Evolutionary conservation across 2,113 vertebrate genomes (phyloP), one percentile per base, ranked within the genome.

Genomic region (Salvelinus fontinalis): DNA sequence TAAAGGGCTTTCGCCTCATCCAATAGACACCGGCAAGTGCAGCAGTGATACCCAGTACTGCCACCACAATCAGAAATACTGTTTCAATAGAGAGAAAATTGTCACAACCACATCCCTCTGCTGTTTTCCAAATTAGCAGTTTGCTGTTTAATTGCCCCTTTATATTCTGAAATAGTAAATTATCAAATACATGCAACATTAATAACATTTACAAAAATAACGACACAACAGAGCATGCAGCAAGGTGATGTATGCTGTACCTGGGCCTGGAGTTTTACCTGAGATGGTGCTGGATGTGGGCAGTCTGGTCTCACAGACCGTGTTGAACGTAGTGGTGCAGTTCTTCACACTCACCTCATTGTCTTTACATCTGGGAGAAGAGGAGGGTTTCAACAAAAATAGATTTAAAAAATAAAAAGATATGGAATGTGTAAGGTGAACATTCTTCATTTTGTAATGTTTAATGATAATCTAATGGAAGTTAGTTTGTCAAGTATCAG

Each of bases 241-340:
- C 11, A 18, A 51, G 29, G 31, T 31, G 5, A 66, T 5, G 12
- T 74, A 4, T 71, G 16, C 14, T 65, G 9, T 22, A 86, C 79
- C 76, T 75, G 22, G 24, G 83, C 77, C 75, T 75, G 26, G 20
- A 3, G 16, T 65, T 16, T 8, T 84, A 86, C 84, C 84, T 75
- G 70, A 22, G 29, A 2, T 0, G 2, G 78, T 67, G 62, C 0
- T 75, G 1, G 86, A 1, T 2, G 5, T 22, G 3, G 14, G 1
- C 1, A 6, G 34, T 31, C 12, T 60, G 20, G 81, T 90, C 80
- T 87, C 87, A 82, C 92, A 93, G 39, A 71, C 82, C 0, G 85
- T 86, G 83, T 93, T 84, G 39, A 77, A 44, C 51, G 79, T 89
- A 1, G 83, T 3, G 16, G 86, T 93, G 78, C 93, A 94, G 79